Conservation (phyloP, 2,888 invertebrate species). For the Hermaeophaga mercurialis region DNA sequence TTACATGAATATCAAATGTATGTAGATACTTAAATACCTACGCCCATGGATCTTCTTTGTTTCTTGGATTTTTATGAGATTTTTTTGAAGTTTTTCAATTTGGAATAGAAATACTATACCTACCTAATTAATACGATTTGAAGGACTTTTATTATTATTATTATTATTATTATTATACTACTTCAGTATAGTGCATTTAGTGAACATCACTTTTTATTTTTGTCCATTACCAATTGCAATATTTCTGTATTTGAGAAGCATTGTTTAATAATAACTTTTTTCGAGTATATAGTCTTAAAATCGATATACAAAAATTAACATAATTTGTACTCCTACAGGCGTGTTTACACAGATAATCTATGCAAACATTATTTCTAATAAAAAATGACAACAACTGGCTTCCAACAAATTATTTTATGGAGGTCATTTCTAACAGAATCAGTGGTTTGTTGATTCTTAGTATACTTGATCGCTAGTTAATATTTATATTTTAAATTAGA, state of each 20-base stretch:
- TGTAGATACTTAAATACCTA: too few relatives aligned
- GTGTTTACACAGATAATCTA: constrained; percentile 10
- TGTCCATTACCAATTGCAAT: too few relatives aligned
- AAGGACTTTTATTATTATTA: too few relatives aligned
- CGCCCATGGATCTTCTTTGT: too few relatives aligned
- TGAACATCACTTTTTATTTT: too few relatives aligned
- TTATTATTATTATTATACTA: too few relatives aligned
- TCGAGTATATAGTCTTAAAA: constrained; percentile 3
- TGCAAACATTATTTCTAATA: constrained; percentile 8
- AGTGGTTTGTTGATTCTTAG: neutral
- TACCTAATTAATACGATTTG: too few relatives aligned
- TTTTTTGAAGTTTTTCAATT: too few relatives aligned
- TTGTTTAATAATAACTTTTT: constrained; percentile 2
- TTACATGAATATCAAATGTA: too few relatives aligned
- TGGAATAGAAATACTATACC: too few relatives aligned
- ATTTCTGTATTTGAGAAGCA: neutral
- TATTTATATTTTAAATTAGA: constrained; percentile 3
- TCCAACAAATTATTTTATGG: constrained; percentile 10
- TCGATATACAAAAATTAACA: neutral
- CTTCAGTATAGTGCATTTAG: too few relatives aligned
- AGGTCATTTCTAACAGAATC: constrained; percentile 5
- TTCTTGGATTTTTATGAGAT: too few relatives aligned
- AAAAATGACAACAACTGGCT: constrained; percentile 8
- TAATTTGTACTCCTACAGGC: constrained; percentile 3
- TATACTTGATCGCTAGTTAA: neutral